Conservation (phyloP, 2,113 vertebrate species). For the Salvelinus sp. region DNA sequence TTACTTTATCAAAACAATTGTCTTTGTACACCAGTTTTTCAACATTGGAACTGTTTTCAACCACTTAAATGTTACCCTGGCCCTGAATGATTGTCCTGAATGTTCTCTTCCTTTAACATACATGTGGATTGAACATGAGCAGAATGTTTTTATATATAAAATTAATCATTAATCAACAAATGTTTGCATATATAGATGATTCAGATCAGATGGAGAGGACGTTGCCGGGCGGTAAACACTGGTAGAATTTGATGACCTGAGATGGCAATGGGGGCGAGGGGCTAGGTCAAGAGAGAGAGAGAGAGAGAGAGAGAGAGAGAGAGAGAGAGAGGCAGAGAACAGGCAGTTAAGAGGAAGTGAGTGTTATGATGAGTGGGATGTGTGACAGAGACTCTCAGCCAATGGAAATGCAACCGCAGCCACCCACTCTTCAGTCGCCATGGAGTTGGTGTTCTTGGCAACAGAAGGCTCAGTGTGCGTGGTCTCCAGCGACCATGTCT, state of each 20-base stretch:
- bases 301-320: not conserved
- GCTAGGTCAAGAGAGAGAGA: not conserved
- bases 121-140: constrained; percentile 16
- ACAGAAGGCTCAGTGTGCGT: constrained; percentile 29
- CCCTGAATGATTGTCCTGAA: constrained; percentile 7
- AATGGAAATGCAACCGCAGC: constrained; percentile 11
- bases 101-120: constrained; percentile 18
- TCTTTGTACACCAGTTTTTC: not conserved
- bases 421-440: constrained; percentile 42
- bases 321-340: not conserved
- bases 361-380: constrained; percentile 36
- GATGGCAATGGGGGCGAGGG: not conserved
- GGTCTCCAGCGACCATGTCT: constrained; percentile 22
- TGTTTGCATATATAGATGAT: constrained; percentile 15
- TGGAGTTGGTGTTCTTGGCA: constrained; percentile 42
- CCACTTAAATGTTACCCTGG: constrained; percentile 23
- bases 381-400: constrained; percentile 39
- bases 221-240: not conserved
- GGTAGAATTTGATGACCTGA: not conserved
- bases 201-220: not conserved
- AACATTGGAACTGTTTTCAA: constrained; percentile 24
- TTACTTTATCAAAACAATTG: not conserved
- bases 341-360: constrained; percentile 29
- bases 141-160: not conserved
- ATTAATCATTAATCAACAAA: constrained; percentile 12